Evolutionary conservation across 2,888 invertebrate species (phyloP), one percentile per base, ranked within the genome.

Genomic region (Standfussiana lucernea): DNA sequence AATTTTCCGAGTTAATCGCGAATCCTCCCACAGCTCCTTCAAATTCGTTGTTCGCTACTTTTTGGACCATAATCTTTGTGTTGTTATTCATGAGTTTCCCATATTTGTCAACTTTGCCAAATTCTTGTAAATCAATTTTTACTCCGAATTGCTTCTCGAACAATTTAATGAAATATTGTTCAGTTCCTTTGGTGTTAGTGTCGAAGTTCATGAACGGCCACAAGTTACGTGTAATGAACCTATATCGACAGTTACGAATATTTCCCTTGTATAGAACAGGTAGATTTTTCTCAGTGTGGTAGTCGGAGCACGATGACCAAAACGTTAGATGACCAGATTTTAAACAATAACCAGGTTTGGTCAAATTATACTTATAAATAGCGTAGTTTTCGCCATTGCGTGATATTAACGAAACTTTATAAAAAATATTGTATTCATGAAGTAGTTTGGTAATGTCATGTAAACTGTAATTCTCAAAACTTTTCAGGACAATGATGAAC

Each of bases 191-290:
- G 6, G 40, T 68, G n/a, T 67, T 72, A 11, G 76, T 32, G 47
- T 89, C 87, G 3, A 91, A 87, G 77, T 88, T 89, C 1, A 82
- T 70, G 70, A 82, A 89, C 6, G 93, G 93, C 89, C 89, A 92
- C 53, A 77, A 69, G 62, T 91, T 88, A 62, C 86, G 86, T 3
- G 87, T 78, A 2, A 88, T 59, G 13, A 93, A 83, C 82, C 87
- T 91, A 32, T 82, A 91, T 37, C 32, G 78, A 45, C 86, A 91
- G n/a, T 89, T 62, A 18, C 77, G 75, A 65, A 87, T 50, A 67
- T 28, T 72, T 21, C 65, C 56, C 1, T 15, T n/a, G 47, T 53
- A 50, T n/a, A 61, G 11, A 11, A 67, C 10, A 24, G 70, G 75
- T 11, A 68, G 67, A 11, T 37, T 66, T 10, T 64, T 75, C 13